Conservation (phyloP, 2,113 vertebrate genomes). For the Rhabdomys dilectus region DNA sequence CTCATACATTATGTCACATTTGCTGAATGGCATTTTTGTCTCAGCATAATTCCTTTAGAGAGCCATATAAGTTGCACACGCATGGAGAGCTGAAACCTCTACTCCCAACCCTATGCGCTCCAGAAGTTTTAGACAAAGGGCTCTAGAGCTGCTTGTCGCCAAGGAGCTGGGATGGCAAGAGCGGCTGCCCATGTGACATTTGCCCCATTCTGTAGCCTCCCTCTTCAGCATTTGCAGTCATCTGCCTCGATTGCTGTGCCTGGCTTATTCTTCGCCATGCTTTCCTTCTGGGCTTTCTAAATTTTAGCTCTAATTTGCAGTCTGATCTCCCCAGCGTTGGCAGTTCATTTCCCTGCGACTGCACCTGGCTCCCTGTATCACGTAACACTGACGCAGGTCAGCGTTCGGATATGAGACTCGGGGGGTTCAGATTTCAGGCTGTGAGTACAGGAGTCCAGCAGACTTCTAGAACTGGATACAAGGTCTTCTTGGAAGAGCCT, state of each 20-base stretch:
- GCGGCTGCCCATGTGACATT: neutral
- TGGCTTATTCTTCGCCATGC: neutral
- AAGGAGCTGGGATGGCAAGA: neutral
- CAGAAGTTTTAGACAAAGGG: neutral
- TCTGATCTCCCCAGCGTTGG: neutral
- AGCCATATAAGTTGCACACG: neutral
- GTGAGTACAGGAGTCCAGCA: neutral
- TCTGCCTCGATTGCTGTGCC: neutral
- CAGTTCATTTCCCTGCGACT: neutral
- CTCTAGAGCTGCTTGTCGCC: neutral
- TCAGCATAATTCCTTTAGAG: neutral
- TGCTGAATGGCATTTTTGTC: neutral
- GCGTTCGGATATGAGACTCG: neutral
- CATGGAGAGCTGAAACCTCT: conserved; percentile 19
- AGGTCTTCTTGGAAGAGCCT: neutral
- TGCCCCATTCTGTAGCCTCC: neutral
- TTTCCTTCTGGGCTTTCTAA: conserved; percentile 11
- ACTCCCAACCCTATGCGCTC: neutral
- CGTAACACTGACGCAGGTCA: neutral
- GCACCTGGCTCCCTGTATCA: conserved; percentile 49
- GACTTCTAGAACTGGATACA: neutral
- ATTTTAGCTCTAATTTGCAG: neutral
- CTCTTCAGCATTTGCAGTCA: neutral
- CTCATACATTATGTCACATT: neutral
- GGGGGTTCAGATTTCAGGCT: conserved; percentile 3